Evolutionary conservation across 2,888 invertebrate species (phyloP), one percentile per base, ranked within the genome.

Genomic region (Mongoloraphidia duomilia): DNA sequence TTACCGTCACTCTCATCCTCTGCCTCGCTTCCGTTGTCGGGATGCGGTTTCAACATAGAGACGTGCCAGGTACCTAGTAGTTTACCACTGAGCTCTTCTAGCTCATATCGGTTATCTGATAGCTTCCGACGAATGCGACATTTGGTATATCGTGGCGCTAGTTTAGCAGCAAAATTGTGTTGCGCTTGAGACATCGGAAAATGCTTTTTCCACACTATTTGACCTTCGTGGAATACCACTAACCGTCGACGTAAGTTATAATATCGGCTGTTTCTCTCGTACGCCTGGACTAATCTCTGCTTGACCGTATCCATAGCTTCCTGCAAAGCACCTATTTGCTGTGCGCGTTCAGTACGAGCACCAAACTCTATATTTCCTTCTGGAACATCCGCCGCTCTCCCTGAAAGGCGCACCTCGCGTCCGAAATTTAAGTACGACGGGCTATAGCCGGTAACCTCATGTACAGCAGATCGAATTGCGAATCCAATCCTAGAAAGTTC

Each of bases 401-500:
- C n/a, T 11, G 14, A 9, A 8, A 41, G 9, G 33, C n/a, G 11
- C 14, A 50, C 10, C 13, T 51, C 49, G 10, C 49, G 2, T 10
- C 54, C 53, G n/a, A 57, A 53, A 34, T 56, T 58, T 0, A 54
- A 39, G 13, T 53, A 56, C 0, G 55, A 53, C 0, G 56, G 56
- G 2, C 49, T 43, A 2, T 35, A 13, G 5, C 51, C 51, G 3
- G 50, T 49, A 0, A 52, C 52, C 5, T 46, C 44, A 17, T 56
- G 56, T 3, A 46, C 26, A 1, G 54, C 51, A 1, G 50, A 55
- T 46, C 55, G 53, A 6, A 54, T 45, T 1, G 58, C 57, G 39
- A 52, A 53, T 8, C 42, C 35, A 10, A 56, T 48, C n/a, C 50
- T 42, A 6, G 42, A 11, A 2, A 53, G 34, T 13, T 49, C 9